Evolutionary conservation across 2,888 invertebrate species (phyloP), one percentile per base, ranked within the genome.

Genomic region (Siphlonurus alternatus): DNA sequence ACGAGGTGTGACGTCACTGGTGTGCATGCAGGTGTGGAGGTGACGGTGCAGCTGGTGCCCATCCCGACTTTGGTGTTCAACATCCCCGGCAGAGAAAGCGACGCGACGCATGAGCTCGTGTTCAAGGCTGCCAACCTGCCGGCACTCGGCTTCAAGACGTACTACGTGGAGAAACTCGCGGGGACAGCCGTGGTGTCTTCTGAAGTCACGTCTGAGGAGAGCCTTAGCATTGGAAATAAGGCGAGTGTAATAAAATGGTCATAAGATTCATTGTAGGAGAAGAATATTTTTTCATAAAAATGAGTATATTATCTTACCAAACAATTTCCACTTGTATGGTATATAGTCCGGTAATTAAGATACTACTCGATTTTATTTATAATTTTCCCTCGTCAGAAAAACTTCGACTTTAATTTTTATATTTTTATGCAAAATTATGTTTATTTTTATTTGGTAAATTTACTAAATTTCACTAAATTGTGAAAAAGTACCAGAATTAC

Each of bases 31-130:
- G 56, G 56, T 10, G 7, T 18, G n/a, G 19, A 56, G 56, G 5
- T 56, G 7, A 5, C 7, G 22, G n/a, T n/a, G 7, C 56, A 56
- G n/a, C 59, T 76, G 25, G 70, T 76, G 2, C 72, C 73, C 1
- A 69, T 77, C 23, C 73, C 76, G 2, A 67, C 70, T 5, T 65
- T 69, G n/a, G 72, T 77, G 1, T 38, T 71, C 23, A 67, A 67
- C 1, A 68, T 76, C 2, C 75, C 76, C 7, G 77, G 76, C 25
- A 67, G 77, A 22, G 67, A 66, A 7, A 74, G 75, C 53, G 67
- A 67, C 20, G 75, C 78, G 0, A 70, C 69, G 1, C 65, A 70
- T 65, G 76, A 77, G 65, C 68, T 77, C 2, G 71, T 77, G 1
- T 77, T 77, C 66, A 65, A 69, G 15, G 73, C 74, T 1, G 67